Base-by-base conservation (phyloP, 2,113 vertebrate species). In the Pachyramphus minor region DNA sequence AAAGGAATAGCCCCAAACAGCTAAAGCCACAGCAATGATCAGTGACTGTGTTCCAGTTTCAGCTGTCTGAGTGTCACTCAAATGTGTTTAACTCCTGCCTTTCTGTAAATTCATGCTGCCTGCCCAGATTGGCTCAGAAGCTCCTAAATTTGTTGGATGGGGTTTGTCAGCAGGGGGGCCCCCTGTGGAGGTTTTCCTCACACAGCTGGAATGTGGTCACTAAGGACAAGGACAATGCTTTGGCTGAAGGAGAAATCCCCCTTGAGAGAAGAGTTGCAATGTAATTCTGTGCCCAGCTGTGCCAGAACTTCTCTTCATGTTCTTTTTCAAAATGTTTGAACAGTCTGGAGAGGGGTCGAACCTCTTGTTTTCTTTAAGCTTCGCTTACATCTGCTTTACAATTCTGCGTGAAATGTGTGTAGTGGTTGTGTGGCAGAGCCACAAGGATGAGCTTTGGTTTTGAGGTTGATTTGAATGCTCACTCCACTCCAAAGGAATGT, bases 81-180 rank as follows among this genome's bases (percentile, higher is more conserved):
- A 9, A 9, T 12, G 1, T 2, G 0, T 14, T 39, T 25, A 24
- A 5, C 37, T 62, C 33, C 18, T 12, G 1, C n/a, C 7, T n/a
- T 15, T 7, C 66, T 2, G 0, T 2, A 3, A 21, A 13, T 7
- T 11, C 14, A 1, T 22, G n/a, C 47, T 72, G 25, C 3, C 45
- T 17, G 5, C 67, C 27, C 37, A 2, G 2, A 2, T 2, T 4
- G 27, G 50, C 10, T 42, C 56, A 24, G 45, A 9, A 55, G 45
- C 19, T 27, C n/a, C 0, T 5, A 5, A 14, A 13, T 8, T 14
- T 8, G 3, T 6, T 39, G 6, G 22, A 2, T 2, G 28, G 22
- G 12, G 24, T 6, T 21, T 24, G 53, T 2, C 45, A 44, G 74
- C 59, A 55, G 27, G 2, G 53, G 15, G 6, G 39, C 21, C n/a